phyloP scores from a whole-genome alignment of 2,888 invertebrate genomes.

The Tetragnatha montana region DNA sequence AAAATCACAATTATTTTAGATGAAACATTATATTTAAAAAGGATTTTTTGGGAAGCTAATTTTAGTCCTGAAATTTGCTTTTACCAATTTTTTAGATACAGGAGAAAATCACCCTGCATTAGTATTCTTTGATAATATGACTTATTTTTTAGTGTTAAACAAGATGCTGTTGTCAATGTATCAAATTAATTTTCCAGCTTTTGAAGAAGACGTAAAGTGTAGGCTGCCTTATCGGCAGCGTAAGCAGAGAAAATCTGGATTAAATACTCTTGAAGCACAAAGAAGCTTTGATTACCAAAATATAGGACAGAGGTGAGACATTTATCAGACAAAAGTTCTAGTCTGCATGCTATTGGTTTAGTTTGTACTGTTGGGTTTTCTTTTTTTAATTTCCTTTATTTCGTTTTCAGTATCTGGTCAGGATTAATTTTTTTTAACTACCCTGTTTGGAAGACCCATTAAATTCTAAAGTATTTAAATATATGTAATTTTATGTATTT shows the following conservation, averaged over 20 bases:
- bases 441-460: too few relatives aligned
- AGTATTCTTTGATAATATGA: not conserved
- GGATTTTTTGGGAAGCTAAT: not conserved
- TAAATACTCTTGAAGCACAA: constrained; percentile 69
- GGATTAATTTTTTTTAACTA: too few relatives aligned
- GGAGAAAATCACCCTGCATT: not conserved
- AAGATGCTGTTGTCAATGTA: not conserved
- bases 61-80: not conserved
- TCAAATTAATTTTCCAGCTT: constrained; percentile 36
- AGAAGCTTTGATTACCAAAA: constrained; percentile 70
- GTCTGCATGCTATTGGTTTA: too few relatives aligned
- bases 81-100: not conserved
- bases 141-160: not conserved
- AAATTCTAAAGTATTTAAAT: too few relatives aligned
- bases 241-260: constrained; percentile 73
- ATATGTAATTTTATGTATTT: too few relatives aligned
- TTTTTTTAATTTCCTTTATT: too few relatives aligned
- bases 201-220: constrained; percentile 72
- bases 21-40: too few relatives aligned
- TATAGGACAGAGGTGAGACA: constrained; percentile 46
- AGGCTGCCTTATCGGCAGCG: constrained; percentile 72
- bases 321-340: too few relatives aligned
- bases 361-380: too few relatives aligned
- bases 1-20: too few relatives aligned
- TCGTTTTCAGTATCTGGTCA: too few relatives aligned